Evolutionary conservation across 2,113 vertebrate species (phyloP).

Genomic region (Emydocephalus ijimae): DNA sequence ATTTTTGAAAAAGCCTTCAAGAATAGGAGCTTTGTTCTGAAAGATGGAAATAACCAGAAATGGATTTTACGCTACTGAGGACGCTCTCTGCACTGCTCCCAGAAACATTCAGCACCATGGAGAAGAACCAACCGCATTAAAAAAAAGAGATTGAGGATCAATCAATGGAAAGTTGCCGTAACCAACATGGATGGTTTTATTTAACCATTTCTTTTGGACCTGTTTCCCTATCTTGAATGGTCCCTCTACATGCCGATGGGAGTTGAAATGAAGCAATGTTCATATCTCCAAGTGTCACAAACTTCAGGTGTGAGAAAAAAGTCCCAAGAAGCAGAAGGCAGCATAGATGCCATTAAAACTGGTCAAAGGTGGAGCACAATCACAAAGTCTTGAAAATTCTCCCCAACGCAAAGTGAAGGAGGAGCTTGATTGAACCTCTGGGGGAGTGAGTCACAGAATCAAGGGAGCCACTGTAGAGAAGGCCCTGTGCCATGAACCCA

Average conservation of each 20-base stretch:
- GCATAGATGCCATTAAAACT: neutral
- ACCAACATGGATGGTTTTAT: neutral
- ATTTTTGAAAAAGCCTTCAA: neutral
- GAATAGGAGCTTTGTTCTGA: neutral
- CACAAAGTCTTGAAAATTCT: neutral
- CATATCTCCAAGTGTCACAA: neutral
- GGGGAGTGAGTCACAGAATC: neutral
- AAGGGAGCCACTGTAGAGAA: neutral
- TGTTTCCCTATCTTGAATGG: neutral
- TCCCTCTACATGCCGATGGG: neutral
- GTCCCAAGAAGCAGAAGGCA: neutral
- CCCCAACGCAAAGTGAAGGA: neutral
- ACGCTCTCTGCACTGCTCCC: neutral
- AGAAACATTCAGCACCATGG: neutral
- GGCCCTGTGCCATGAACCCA: neutral
- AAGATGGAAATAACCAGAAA: neutral
- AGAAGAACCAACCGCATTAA: neutral
- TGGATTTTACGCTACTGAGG: neutral
- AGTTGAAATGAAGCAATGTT: neutral
- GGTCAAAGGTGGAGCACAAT: neutral
- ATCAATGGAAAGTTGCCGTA: neutral
- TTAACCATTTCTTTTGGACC: neutral
- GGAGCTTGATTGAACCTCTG: neutral
- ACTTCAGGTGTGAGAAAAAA: neutral
- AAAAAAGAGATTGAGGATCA: neutral